Percentiles rank a stretch among this genome's conserved stretches.
Conservation (phyloP, 2,113 vertebrate genomes). For the Takifugu flavidus region DNA sequence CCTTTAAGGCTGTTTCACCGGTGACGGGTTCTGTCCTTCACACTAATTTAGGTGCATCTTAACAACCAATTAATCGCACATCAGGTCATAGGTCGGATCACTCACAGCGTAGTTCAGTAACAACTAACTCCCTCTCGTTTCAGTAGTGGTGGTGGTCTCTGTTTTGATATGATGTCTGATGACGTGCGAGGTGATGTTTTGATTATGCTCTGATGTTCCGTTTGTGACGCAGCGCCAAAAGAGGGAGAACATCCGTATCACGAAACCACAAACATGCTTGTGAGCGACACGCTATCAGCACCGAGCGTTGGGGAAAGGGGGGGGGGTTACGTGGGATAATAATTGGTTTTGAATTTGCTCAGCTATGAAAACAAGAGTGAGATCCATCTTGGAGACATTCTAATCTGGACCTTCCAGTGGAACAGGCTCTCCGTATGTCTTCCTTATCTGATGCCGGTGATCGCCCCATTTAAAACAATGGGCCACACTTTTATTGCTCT, state of each 20-base stretch:
- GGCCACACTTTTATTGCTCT: too few species aligned
- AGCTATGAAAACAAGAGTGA: too few species aligned
- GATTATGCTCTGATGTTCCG: constrained; percentile 11
- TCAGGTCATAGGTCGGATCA: constrained; percentile 39
- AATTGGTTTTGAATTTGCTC: background rate
- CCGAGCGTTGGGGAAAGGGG: background rate
- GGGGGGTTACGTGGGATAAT: background rate
- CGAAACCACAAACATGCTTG: constrained; percentile 30
- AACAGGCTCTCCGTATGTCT: too few species aligned
- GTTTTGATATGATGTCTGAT: constrained; percentile 5
- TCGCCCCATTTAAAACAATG: background rate
- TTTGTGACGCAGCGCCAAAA: constrained; percentile 12
- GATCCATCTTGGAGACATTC: too few species aligned
- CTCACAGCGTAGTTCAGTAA: constrained; percentile 67
- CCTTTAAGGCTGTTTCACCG: constrained; percentile 58
- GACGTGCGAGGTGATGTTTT: constrained; percentile 13
- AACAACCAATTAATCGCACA: constrained; percentile 63
- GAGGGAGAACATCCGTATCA: constrained; percentile 62
- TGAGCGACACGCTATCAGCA: too few species aligned
- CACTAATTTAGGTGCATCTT: constrained; percentile 75
- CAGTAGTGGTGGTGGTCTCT: constrained; percentile 16
- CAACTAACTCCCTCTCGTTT: constrained; percentile 66
- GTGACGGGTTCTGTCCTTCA: constrained; percentile 71
- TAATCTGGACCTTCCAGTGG: too few species aligned
- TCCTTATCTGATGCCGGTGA: background rate